Evolutionary conservation across 2,888 invertebrate species (phyloP).

Genomic region (Pammene fasciana): DNA sequence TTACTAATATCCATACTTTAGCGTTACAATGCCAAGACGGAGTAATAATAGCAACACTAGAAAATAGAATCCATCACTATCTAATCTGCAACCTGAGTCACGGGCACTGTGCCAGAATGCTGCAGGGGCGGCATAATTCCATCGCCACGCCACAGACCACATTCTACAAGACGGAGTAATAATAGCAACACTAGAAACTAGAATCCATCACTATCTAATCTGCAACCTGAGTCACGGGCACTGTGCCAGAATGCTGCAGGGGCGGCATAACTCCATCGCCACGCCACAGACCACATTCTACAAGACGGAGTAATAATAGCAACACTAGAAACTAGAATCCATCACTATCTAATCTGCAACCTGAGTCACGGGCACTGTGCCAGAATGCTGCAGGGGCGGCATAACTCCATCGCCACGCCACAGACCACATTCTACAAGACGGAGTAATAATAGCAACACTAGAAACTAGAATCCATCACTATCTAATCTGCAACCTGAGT

Average conservation of each 20-base stretch:
- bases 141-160: background rate
- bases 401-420: conserved; percentile 27
- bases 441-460: conserved; percentile 27
- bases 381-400: conserved; percentile 36
- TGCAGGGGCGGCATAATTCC: conserved; percentile 36
- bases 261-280: conserved; percentile 32
- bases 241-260: conserved; percentile 37
- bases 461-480: conserved; percentile 27
- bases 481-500: conserved; percentile 32
- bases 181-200: too few relatives aligned
- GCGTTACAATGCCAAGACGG: too few relatives aligned
- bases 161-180: too few relatives aligned
- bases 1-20: too few relatives aligned
- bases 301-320: too few relatives aligned
- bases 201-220: conserved; percentile 37
- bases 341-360: conserved; percentile 35
- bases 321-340: conserved; percentile 26
- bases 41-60: conserved; percentile 27
- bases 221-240: conserved; percentile 28
- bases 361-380: conserved; percentile 30
- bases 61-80: conserved; percentile 30
- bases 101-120: conserved; percentile 38
- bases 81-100: conserved; percentile 28
- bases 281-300: background rate
- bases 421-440: background rate